Conservation (phyloP, 2,888 invertebrate genomes). For the Scelioninae gen. 1 region DNA sequence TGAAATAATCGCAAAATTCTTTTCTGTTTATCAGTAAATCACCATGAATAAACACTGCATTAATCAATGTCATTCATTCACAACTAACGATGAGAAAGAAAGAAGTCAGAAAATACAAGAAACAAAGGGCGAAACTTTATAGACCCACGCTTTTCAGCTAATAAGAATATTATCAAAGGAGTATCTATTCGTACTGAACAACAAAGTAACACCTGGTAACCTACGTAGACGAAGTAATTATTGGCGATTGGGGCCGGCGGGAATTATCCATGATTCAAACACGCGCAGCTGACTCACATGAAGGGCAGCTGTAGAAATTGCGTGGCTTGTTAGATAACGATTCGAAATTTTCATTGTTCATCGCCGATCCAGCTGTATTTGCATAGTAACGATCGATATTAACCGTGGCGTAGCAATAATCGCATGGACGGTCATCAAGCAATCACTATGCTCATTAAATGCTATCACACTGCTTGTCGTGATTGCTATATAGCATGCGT, state of each 20-base stretch:
- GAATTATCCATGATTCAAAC: constrained; percentile 41
- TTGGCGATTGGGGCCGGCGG: constrained; percentile 17
- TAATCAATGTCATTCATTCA: neutral
- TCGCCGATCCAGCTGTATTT: constrained; percentile 23
- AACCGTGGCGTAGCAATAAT: constrained; percentile 26
- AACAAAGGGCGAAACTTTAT: neutral
- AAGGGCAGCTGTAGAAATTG: constrained; percentile 57
- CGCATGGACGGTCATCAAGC: constrained; percentile 38
- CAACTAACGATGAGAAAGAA: neutral
- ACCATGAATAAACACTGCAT: neutral
- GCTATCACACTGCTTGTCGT: constrained; percentile 19
- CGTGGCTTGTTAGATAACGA: constrained; percentile 61
- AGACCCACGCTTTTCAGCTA: constrained; percentile 6
- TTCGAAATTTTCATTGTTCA: constrained; percentile 40
- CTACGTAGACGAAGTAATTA: constrained; percentile 49
- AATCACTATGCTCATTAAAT: constrained; percentile 45
- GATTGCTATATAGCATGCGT: constrained; percentile 34
- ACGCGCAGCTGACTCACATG: constrained; percentile 58
- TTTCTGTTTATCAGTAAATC: neutral
- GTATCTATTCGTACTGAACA: constrained; percentile 39
- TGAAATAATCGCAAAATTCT: too few relatives aligned
- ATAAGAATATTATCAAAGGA: constrained; percentile 38
- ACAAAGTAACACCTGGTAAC: constrained; percentile 48
- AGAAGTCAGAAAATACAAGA: neutral
- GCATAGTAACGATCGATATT: constrained; percentile 59